Evolutionary conservation across 2,797 vertebrate genomes (phyloP).

Genomic region (Paratrypauchen microcephalus): DNA sequence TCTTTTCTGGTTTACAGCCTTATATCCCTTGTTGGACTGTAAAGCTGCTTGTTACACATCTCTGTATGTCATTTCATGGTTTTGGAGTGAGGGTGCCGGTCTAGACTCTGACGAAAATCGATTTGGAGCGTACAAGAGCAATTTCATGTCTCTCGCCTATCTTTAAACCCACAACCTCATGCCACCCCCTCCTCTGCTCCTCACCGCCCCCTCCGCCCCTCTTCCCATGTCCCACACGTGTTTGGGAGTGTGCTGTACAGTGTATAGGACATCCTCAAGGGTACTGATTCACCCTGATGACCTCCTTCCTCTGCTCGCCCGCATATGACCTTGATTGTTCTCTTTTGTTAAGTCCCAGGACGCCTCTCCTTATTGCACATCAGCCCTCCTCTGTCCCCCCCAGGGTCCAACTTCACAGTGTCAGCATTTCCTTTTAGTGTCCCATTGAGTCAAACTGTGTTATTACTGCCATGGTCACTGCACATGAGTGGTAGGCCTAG

Average conservation of each 20-base stretch:
- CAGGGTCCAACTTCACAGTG: conserved; percentile 27
- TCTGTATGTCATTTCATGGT: conserved; percentile 15
- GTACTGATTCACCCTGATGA: conserved; percentile 23
- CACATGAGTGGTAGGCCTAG: neutral
- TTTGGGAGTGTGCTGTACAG: conserved; percentile 13
- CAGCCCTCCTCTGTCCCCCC: conserved; percentile 20
- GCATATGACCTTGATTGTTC: conserved; percentile 40
- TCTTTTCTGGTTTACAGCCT: neutral
- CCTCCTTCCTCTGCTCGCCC: conserved; percentile 24
- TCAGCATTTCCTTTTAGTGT: conserved; percentile 49
- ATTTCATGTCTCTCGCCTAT: conserved; percentile 49
- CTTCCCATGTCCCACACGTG: conserved; percentile 1
- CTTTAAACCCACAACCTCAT: conserved; percentile 33
- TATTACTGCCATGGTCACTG: conserved; percentile 32
- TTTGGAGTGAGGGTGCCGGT: conserved; percentile 38
- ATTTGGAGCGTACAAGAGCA: conserved; percentile 49
- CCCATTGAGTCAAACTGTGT: conserved; percentile 25
- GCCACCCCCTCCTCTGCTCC: neutral
- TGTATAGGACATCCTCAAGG: conserved; percentile 8
- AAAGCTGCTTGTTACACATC: conserved; percentile 9
- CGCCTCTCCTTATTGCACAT: conserved; percentile 3
- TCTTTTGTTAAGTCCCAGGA: conserved; percentile 5
- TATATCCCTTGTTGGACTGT: conserved; percentile 2
- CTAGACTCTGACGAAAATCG: conserved; percentile 53
- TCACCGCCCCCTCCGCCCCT: neutral